Conservation (phyloP, 2,888 invertebrate species). For the Drosophila meridionalis region DNA sequence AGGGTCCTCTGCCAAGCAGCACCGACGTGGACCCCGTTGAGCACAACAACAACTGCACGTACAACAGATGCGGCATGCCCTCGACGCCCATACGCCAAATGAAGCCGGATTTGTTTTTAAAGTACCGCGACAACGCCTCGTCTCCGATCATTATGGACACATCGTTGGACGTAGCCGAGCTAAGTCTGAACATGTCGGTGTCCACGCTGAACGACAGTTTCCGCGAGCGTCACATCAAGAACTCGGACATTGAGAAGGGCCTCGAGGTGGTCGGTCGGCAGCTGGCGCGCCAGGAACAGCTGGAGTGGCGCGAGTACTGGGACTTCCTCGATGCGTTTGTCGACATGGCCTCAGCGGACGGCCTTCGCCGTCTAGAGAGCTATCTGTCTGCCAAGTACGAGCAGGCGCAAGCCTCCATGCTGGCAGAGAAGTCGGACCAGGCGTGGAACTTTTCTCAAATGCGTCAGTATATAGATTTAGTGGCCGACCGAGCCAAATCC, state of each 20-base stretch:
- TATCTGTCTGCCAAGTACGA: constrained; percentile 86
- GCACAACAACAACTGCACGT: constrained; percentile 54
- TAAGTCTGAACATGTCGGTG: constrained; percentile 30
- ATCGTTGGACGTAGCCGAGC: constrained; percentile 18
- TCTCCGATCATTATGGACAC: constrained; percentile 60
- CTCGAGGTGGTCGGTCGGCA: constrained; percentile 93
- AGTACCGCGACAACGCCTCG: constrained; percentile 65
- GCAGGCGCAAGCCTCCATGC: constrained; percentile 13
- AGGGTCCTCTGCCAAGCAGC: constrained; percentile 1
- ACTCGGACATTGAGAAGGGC: constrained; percentile 93
- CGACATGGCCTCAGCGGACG: constrained; percentile 91
- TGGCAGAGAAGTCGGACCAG: constrained; percentile 41
- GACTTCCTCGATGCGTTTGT: constrained; percentile 93
- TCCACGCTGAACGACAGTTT: constrained; percentile 67
- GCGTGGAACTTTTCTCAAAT: constrained; percentile 45
- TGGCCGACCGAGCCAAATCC: constrained; percentile 28
- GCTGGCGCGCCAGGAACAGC: constrained; percentile 89
- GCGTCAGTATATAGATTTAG: constrained; percentile 52
- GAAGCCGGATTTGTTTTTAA: constrained; percentile 71
- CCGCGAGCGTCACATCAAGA: constrained; percentile 85
- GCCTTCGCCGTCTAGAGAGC: constrained; percentile 90
- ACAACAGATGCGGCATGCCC: constrained; percentile 25
- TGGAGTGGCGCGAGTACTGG: constrained; percentile 97
- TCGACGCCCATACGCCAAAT: constrained; percentile 59
- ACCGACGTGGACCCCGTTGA: constrained; percentile 32